A percentile compares a stretch with the other conserved stretches of the same genome.
Evolutionary conservation across 2,888 invertebrate genomes (phyloP).

Genomic region (Idaea dimidiata): DNA sequence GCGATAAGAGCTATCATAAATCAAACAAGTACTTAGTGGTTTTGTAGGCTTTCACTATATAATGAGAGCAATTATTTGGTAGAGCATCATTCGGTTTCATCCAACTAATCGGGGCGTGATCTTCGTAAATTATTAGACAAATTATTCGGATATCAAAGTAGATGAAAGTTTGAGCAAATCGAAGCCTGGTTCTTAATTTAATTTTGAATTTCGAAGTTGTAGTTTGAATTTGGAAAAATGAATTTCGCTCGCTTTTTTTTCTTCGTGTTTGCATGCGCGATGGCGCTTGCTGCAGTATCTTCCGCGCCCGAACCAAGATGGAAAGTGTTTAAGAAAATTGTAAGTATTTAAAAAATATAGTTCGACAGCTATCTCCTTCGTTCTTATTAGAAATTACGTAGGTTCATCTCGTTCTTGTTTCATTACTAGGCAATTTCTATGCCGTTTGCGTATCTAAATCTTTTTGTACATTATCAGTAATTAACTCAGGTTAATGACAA

Average conservation of each 20-base stretch:
- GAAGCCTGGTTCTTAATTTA: constrained; percentile 10
- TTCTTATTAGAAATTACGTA: too few species aligned
- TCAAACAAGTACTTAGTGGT: background rate
- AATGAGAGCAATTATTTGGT: background rate
- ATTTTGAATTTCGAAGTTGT: constrained; percentile 13
- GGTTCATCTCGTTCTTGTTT: too few species aligned
- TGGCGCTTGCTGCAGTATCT: constrained; percentile 42
- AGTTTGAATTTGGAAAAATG: constrained; percentile 36
- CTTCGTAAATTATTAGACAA: background rate
- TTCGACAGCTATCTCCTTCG: too few species aligned
- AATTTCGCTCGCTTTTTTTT: constrained; percentile 48
- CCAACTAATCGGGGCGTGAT: background rate
- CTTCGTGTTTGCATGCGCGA: constrained; percentile 46
- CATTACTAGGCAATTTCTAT: too few species aligned
- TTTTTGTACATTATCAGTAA: too few species aligned
- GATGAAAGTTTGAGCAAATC: background rate
- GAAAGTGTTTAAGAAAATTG: constrained; percentile 58
- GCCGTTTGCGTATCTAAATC: too few species aligned
- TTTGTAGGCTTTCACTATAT: background rate
- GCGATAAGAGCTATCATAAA: background rate
- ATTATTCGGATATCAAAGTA: background rate
- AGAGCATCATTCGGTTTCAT: background rate
- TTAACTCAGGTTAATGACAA: too few species aligned
- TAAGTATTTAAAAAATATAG: constrained; percentile 33
- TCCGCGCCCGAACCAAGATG: constrained; percentile 51